Conservation (phyloP, 1,140 invertebrate genomes). For the Drosophila aff. region DNA sequence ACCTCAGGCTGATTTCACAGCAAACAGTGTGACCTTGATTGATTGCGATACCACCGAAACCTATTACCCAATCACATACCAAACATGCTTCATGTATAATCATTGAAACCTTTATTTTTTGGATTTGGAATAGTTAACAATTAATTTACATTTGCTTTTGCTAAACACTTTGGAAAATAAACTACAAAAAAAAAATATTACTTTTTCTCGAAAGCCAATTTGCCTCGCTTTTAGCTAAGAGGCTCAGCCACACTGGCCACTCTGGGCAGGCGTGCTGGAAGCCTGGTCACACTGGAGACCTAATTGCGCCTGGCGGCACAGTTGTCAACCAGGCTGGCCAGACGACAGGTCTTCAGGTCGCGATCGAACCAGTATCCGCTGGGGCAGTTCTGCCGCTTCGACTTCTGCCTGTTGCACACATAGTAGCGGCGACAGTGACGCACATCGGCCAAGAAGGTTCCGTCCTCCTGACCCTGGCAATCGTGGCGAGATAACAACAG, state of each 20-base stretch:
- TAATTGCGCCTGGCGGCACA: constrained; percentile 48
- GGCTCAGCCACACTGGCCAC: constrained; percentile 1
- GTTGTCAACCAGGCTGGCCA: constrained; percentile 38
- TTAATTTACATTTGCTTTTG: constrained; percentile 13
- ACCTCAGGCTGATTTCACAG: no score
- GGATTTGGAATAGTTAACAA: constrained; percentile 27
- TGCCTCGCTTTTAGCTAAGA: neutral
- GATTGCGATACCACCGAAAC: neutral
- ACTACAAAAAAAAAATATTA: constrained; percentile 15
- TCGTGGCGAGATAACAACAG: constrained; percentile 19
- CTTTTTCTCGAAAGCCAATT: constrained; percentile 19
- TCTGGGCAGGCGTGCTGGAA: neutral
- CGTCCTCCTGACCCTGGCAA: constrained; percentile 40
- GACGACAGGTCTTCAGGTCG: constrained; percentile 25
- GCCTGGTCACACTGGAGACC: neutral
- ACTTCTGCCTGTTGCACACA: constrained; percentile 41
- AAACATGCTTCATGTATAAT: constrained; percentile 17
- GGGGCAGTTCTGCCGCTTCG: constrained; percentile 40
- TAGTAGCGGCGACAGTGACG: constrained; percentile 59
- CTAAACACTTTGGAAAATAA: constrained; percentile 13
- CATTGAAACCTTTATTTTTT: constrained; percentile 27
- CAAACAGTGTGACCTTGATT: neutral
- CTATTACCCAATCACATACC: neutral
- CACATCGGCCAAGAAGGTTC: constrained; percentile 33
- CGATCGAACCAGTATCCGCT: constrained; percentile 58